Percentiles rank a stretch among this genome's conserved stretches.
Evolutionary conservation across 2,797 vertebrate genomes (phyloP).

Genomic region (Rhabdomys pumilio): DNA sequence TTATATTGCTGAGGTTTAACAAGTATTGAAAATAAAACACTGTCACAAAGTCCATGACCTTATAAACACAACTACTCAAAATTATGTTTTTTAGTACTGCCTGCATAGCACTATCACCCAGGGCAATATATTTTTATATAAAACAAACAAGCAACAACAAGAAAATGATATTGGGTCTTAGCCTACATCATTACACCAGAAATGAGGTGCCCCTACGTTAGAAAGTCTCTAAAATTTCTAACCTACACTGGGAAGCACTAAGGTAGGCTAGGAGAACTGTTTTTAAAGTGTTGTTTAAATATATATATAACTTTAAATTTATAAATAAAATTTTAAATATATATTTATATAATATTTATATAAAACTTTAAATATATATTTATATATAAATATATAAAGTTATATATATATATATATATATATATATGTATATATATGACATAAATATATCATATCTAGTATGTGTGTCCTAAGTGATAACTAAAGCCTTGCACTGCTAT

Average conservation of each 20-base stretch:
- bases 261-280: no score
- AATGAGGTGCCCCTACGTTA: neutral
- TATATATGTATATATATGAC: neutral
- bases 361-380: neutral
- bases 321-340: no score
- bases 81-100: neutral
- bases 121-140: neutral
- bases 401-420: neutral
- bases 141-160: neutral
- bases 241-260: neutral
- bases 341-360: neutral
- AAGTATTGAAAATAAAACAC: slow-evolving; percentile 4
- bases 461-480: neutral
- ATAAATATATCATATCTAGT: neutral
- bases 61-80: slow-evolving; percentile 40
- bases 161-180: neutral
- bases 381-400: neutral
- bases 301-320: neutral
- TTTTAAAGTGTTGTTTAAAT: no score
- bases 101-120: neutral
- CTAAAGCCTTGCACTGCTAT: neutral
- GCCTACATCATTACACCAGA: neutral
- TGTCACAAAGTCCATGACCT: neutral
- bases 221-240: neutral
- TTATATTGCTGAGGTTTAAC: neutral